Conservation (phyloP, 2,888 invertebrate genomes). For the Euspilapteryx auroguttella region DNA sequence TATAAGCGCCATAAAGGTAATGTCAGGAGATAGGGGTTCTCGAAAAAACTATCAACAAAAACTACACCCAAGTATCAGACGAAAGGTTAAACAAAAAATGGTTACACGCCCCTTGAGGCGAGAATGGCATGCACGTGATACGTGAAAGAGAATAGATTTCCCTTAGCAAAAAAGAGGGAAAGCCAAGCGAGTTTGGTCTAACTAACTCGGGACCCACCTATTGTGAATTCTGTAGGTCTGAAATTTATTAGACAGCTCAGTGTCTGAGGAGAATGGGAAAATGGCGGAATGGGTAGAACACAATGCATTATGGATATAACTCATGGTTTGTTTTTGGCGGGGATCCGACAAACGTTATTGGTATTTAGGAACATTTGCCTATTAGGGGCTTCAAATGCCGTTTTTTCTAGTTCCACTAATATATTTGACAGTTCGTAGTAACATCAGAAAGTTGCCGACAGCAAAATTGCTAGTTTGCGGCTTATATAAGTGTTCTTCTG, state of each 20-base stretch:
- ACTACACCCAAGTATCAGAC: slow-evolving; percentile 38
- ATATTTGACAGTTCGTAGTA: slow-evolving; percentile 32
- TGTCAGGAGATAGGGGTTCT: slow-evolving; percentile 44
- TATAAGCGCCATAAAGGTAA: slow-evolving; percentile 48
- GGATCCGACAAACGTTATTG: slow-evolving; percentile 58
- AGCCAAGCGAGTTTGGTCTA: slow-evolving; percentile 40
- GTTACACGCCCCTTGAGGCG: slow-evolving; percentile 18
- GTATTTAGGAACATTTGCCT: slow-evolving; percentile 52
- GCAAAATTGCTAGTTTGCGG: slow-evolving; percentile 1
- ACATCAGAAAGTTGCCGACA: slow-evolving; percentile 17
- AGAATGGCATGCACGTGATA: slow-evolving; percentile 34
- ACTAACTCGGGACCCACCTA: slow-evolving; percentile 38
- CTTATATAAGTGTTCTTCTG: no score
- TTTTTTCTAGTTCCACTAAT: slow-evolving; percentile 27
- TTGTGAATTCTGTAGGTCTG: slow-evolving; percentile 53
- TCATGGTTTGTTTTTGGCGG: slow-evolving; percentile 61
- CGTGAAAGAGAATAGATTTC: slow-evolving; percentile 17
- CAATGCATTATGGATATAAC: slow-evolving; percentile 52
- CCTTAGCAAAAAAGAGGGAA: slow-evolving; percentile 18
- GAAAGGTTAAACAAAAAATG: slow-evolving; percentile 42
- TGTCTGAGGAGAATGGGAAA: slow-evolving; percentile 61
- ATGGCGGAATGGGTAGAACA: slow-evolving; percentile 55
- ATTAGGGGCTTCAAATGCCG: slow-evolving; percentile 32
- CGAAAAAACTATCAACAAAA: slow-evolving; percentile 50
- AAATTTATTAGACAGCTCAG: slow-evolving; percentile 60